A percentile compares a stretch with the other conserved stretches of the same genome.
Evolutionary conservation across 2,113 vertebrate genomes (phyloP).

Genomic region (Mobula birostris): DNA sequence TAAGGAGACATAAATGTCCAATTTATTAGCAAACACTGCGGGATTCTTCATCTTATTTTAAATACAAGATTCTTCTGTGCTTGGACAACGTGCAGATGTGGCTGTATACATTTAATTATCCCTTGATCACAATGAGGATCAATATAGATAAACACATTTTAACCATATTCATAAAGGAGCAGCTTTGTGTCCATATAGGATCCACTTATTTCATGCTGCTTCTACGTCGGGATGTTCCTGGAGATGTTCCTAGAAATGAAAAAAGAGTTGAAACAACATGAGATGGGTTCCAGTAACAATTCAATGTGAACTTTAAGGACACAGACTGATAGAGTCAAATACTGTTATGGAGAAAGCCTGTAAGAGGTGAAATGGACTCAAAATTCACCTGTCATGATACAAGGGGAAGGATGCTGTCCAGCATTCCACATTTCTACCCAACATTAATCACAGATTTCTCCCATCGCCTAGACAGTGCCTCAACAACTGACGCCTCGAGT

Average conservation of each 20-base stretch:
- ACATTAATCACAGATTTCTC: too few species aligned
- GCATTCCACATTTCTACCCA: too few species aligned
- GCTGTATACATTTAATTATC: not conserved
- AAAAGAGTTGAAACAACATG: not conserved
- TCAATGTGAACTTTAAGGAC: not conserved
- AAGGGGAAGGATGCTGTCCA: too few species aligned
- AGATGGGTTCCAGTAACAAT: not conserved
- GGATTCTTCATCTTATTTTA: slow-evolving; percentile 4
- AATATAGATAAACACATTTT: not conserved
- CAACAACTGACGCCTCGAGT: too few species aligned
- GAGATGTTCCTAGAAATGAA: slow-evolving; percentile 18
- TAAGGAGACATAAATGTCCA: not conserved
- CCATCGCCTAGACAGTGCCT: too few species aligned
- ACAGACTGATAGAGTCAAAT: not conserved
- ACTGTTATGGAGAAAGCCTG: not conserved
- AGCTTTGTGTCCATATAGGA: not conserved
- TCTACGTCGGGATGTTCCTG: not conserved
- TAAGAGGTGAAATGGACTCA: not conserved
- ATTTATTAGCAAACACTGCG: not conserved
- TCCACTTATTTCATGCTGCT: slow-evolving; percentile 23
- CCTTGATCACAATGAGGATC: not conserved
- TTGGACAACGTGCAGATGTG: not conserved
- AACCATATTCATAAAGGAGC: not conserved
- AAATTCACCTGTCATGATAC: not conserved
- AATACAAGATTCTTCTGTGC: slow-evolving; percentile 19